Conservation (phyloP, 2,888 invertebrate genomes). For the Pammene fasciana region DNA sequence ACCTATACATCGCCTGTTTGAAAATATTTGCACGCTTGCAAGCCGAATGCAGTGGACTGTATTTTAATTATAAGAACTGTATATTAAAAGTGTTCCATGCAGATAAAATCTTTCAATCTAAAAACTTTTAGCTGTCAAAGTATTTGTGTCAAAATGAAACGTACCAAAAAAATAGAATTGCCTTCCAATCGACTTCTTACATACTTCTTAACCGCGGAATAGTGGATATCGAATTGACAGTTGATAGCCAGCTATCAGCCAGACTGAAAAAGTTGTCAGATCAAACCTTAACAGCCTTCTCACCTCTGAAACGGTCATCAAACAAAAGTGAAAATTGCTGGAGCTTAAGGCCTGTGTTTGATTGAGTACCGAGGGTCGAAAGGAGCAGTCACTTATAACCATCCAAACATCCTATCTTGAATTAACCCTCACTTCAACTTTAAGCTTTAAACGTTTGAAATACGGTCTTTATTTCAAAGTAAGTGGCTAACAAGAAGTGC, state of each 20-base stretch:
- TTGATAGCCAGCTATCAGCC: not conserved
- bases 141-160: too few relatives aligned
- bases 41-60: too few relatives aligned
- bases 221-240: not conserved
- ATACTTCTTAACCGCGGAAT: too few relatives aligned
- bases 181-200: too few relatives aligned
- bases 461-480: not conserved
- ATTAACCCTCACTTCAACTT: too few relatives aligned
- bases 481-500: not conserved
- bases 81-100: too few relatives aligned
- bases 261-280: conserved; percentile 6
- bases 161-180: too few relatives aligned
- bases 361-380: conserved; percentile 75
- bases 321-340: conserved; percentile 28
- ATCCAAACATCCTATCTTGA: not conserved
- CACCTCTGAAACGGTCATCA: conserved; percentile 49
- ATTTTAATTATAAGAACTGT: too few relatives aligned
- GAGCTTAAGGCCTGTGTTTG: conserved; percentile 61
- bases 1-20: too few relatives aligned
- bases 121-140: too few relatives aligned
- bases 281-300: conserved; percentile 7
- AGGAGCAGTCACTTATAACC: conserved; percentile 73
- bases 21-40: too few relatives aligned
- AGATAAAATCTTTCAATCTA: too few relatives aligned
- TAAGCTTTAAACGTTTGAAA: not conserved